phyloP scores from a whole-genome alignment of 2,113 vertebrate genomes.

The Hemiscyllium ocellatum region DNA sequence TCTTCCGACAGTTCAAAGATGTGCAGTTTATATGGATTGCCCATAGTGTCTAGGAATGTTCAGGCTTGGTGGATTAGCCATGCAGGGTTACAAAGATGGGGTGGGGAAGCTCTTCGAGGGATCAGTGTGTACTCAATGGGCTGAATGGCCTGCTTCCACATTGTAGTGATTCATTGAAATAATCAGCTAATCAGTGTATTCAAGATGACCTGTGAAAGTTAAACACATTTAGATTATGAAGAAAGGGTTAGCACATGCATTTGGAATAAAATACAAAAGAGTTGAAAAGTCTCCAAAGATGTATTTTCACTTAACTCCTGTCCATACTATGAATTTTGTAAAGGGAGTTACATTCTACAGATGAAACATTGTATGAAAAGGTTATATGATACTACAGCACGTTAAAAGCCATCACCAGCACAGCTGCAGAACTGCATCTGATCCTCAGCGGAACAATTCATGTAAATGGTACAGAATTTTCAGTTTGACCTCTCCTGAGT shows the following conservation, averaged over 20 bases:
- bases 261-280: background rate
- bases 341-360: background rate
- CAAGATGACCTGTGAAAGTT: background rate
- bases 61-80: too few relatives aligned
- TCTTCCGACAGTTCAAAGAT: too few relatives aligned
- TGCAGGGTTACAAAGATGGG: too few relatives aligned
- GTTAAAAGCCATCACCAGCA: background rate
- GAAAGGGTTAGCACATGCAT: background rate
- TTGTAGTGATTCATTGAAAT: background rate
- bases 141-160: too few relatives aligned
- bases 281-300: background rate
- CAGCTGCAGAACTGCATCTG: slow-evolving; percentile 4
- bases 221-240: background rate
- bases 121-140: too few relatives aligned
- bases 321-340: background rate
- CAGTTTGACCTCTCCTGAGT: background rate
- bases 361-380: background rate
- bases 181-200: background rate
- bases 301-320: background rate
- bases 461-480: background rate
- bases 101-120: too few relatives aligned
- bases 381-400: background rate
- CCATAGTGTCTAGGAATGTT: too few relatives aligned
- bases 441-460: background rate
- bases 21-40: too few relatives aligned